These are phyloP conservation scores for Corella eumyota DNA, from an alignment of 23 tunicate genomes.

Conservation along the genomic window DNA sequence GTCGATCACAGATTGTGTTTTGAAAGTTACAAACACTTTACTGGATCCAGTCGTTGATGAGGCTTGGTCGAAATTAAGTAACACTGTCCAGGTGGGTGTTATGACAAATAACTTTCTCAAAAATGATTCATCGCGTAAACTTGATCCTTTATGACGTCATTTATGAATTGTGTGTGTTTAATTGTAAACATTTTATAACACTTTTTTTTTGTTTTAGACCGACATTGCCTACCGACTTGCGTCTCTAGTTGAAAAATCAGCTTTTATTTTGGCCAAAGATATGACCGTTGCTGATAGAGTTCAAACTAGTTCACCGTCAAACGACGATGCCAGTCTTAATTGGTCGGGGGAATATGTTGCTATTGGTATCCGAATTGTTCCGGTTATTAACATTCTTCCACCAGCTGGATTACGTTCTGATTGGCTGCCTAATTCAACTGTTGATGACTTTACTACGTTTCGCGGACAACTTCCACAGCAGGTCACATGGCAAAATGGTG, in stretches of 20 bases:
- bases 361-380: constrained; percentile 54
- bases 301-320: constrained; percentile 2
- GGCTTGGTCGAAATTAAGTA: constrained; percentile 14
- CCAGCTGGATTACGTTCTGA: background rate
- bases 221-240: constrained; percentile 20
- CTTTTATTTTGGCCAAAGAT: constrained; percentile 52
- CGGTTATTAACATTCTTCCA: constrained; percentile 3
- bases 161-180: background rate
- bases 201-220: constrained; percentile 6
- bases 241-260: constrained; percentile 51
- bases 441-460: background rate
- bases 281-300: constrained; percentile 5
- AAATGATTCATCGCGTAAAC: no score
- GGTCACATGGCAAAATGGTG: constrained; percentile 6
- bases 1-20: constrained; percentile 26
- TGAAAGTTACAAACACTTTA: constrained; percentile 31
- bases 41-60: constrained; percentile 16
- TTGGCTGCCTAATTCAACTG: background rate
- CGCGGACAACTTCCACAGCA: no score
- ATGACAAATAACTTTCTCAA: no score
- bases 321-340: constrained; percentile 7
- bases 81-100: constrained; percentile 27
- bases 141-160: background rate
- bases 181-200: background rate
- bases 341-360: constrained; percentile 48